Conservation (phyloP, 2,797 vertebrate species). For the Otolemur crassicaudatus region DNA sequence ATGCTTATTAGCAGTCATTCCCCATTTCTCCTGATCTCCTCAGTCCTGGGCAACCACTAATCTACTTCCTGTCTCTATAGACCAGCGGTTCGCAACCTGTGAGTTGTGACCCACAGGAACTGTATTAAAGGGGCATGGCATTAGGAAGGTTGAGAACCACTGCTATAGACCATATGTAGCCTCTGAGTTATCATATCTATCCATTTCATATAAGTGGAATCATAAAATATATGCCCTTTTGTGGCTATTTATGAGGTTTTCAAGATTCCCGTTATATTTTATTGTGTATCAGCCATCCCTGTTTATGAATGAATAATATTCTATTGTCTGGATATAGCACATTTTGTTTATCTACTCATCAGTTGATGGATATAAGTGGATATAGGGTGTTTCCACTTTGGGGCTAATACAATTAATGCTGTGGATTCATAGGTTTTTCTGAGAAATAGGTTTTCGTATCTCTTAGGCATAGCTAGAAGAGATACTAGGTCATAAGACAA, state of each 20-base stretch:
- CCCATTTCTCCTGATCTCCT: neutral
- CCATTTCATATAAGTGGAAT: neutral
- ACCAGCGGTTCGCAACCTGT: neutral
- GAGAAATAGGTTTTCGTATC: neutral
- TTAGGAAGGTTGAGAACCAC: too few relatives aligned
- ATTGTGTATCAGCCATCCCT: neutral
- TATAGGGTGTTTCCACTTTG: neutral
- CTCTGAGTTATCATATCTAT: neutral
- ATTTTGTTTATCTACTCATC: neutral
- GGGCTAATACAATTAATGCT: neutral
- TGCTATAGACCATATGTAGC: neutral
- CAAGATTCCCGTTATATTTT: neutral
- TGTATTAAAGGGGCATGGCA: too few relatives aligned
- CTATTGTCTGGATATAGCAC: neutral
- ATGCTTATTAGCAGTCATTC: neutral
- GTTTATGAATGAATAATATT: neutral
- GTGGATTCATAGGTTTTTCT: neutral
- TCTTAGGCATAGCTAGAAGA: neutral
- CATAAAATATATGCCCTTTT: neutral
- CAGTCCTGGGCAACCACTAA: neutral
- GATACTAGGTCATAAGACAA: neutral
- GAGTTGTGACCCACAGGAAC: too few relatives aligned
- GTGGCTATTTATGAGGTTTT: neutral
- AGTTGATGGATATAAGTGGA: neutral
- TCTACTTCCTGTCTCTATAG: neutral